Base-by-base conservation (phyloP, 2,888 invertebrate species). In the Xylocampa areola region DNA sequence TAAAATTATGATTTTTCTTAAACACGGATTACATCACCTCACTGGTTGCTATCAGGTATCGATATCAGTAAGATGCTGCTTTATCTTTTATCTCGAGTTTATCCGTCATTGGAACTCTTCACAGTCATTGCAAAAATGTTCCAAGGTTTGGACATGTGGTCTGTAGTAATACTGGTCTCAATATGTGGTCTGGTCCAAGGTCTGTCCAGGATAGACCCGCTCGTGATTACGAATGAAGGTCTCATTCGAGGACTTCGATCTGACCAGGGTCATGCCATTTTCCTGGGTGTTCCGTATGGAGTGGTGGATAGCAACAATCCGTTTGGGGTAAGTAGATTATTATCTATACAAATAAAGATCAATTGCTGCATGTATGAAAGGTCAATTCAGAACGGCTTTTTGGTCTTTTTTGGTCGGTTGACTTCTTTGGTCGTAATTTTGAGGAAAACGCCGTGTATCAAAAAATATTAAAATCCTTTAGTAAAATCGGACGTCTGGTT, bases 221-320 rank as follows among this genome's bases (percentile, higher is more conserved):
- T 76, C 2, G 76, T 78, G 1, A 66, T 67, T 5, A 73, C 72
- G 0, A 69, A 70, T 5, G n/a, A 32, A 2, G 78, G 77, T 1
- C 50, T 77, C 19, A 73, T 79, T 10, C 53, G 66, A 0, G 77
- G 78, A 2, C 45, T 76, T 0, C 52, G 33, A 8, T 65, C 70
- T 35, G 44, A 50, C 0, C 54, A 71, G 25, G 77, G 76, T 0
- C 79, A 76, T 27, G 54, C 64, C 1, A 66, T 66, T 37, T 81
- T 76, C 27, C 52, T 76, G 8, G 81, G 80, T 7, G 72, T 81
- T 2, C 80, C 81, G 4, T 81, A 76, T 55, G 81, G 75, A n/a
- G 51, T 52, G 4, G 60, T 78, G 2, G 54, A 76, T 27, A 58
- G 37, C 27, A 39, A 21, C 0, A 72, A 77, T 68, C 68, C 75